These are phyloP conservation scores for Microchrysa polita DNA, from an alignment of 2,888 invertebrate species.

Conservation along the genomic window DNA sequence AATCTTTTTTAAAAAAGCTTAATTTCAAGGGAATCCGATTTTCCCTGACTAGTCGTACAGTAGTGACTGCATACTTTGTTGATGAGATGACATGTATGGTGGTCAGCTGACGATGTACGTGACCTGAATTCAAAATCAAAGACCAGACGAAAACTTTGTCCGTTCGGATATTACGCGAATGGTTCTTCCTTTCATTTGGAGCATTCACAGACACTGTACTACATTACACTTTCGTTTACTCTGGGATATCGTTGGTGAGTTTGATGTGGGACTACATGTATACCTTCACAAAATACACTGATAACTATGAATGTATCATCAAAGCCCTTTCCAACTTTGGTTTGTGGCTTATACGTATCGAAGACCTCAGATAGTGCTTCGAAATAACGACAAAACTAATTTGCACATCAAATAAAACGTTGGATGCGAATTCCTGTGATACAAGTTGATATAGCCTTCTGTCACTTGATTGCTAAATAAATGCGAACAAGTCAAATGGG, in stretches of 20 bases:
- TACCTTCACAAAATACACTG: neutral
- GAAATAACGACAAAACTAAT: conserved; percentile 47
- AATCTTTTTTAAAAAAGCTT: conserved; percentile 36
- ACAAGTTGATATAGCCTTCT: conserved; percentile 1
- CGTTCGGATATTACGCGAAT: neutral
- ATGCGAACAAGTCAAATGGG: conserved; percentile 3
- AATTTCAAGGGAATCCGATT: neutral
- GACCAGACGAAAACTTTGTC: conserved; percentile 40
- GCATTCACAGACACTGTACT: too few relatives aligned
- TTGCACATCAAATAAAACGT: conserved; percentile 50
- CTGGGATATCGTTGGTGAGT: neutral
- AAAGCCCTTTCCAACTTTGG: conserved; percentile 33
- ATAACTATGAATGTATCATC: conserved; percentile 19
- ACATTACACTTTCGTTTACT: too few relatives aligned
- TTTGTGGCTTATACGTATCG: conserved; percentile 39
- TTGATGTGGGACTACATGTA: neutral
- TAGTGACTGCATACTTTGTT: neutral
- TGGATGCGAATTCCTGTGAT: conserved; percentile 29
- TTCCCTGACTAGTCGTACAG: conserved; percentile 4
- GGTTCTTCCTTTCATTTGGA: neutral
- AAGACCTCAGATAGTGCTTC: conserved; percentile 32
- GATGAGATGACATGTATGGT: conserved; percentile 38
- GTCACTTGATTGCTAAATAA: conserved; percentile 5
- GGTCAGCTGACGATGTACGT: conserved; percentile 49
- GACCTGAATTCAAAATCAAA: conserved; percentile 49